Evolutionary conservation across 2,113 vertebrate species (phyloP), one percentile per base, ranked within the genome.

Genomic region (Taurulus bubalis): DNA sequence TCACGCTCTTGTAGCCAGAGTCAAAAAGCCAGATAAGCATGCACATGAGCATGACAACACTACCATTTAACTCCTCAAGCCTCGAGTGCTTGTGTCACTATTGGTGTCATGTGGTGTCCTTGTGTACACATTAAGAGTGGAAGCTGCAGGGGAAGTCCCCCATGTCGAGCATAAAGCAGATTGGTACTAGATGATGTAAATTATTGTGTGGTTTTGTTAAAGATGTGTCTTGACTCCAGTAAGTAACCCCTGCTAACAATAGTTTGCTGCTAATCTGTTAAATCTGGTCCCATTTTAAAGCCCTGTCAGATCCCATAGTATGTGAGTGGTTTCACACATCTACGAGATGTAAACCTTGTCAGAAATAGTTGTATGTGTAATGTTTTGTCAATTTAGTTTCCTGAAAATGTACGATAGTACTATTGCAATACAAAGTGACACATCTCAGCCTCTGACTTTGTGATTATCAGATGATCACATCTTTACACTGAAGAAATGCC

Each of bases 391-490:
- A 26, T 40, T 30, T 59, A 30, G 47, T 24, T 49, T 5, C 10
- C n/a, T 28, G 10, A 75, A 40, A 14, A 28, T 55, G 0, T n/a
- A 40, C 6, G 22, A 12, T 5, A 34, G 34, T 34, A 34, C 4
- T 4, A 3, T 71, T 56, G 16, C 14, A 20, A 45, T 71, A 42
- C 24, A 18, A 15, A 45, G 8, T n/a, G 3, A 6, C 36, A 47
- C 11, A 14, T 49, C 2, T 53, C 79, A 75, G 24, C 15, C 4
- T 2, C 12, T 3, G 1, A 12, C 6, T 45, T 42, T 82, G 71
- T 66, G 42, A 73, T 71, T 71, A 67, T 71, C 71, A 82, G 32
- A 75, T 68, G 68, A 78, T 77, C 4, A 14, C 40, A 77, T 64
- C 58, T 51, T 49, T 67, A 11, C 8, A 7, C 14, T 36, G 53